These are phyloP conservation scores for Phaenicophaeus curvirostris DNA, from an alignment of 2,797 vertebrate species.

Conservation along the genomic window DNA sequence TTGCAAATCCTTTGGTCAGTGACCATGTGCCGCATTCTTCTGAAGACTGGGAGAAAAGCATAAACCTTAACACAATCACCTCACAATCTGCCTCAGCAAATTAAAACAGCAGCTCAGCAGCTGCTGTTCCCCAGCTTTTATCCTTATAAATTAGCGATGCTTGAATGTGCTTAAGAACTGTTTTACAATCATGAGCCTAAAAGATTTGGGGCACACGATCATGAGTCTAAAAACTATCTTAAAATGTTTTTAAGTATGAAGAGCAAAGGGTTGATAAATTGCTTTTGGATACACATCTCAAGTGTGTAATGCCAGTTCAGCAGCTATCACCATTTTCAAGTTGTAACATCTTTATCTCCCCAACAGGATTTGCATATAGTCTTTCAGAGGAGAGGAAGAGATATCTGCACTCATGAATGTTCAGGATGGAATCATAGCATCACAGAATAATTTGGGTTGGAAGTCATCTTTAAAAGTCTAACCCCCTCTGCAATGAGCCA, in stretches of 20 bases:
- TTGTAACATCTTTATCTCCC: constrained; percentile 19
- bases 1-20: not conserved
- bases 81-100: not conserved
- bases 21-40: not conserved
- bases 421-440: not conserved
- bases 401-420: not conserved
- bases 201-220: not conserved
- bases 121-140: not conserved
- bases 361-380: not conserved
- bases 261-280: not conserved
- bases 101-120: not conserved
- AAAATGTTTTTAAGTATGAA: not conserved
- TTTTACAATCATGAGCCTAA: not conserved
- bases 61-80: not conserved
- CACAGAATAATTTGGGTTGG: too few species aligned
- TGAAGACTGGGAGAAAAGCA: not conserved
- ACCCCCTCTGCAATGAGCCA: too few species aligned
- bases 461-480: too few species aligned
- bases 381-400: constrained; percentile 11
- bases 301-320: not conserved
- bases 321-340: not conserved
- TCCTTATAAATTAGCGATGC: not conserved
- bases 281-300: not conserved
- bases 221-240: not conserved
- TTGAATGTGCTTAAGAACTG: not conserved